Base-by-base conservation (phyloP, 2,888 invertebrate genomes). In the Drosophila colorata region DNA sequence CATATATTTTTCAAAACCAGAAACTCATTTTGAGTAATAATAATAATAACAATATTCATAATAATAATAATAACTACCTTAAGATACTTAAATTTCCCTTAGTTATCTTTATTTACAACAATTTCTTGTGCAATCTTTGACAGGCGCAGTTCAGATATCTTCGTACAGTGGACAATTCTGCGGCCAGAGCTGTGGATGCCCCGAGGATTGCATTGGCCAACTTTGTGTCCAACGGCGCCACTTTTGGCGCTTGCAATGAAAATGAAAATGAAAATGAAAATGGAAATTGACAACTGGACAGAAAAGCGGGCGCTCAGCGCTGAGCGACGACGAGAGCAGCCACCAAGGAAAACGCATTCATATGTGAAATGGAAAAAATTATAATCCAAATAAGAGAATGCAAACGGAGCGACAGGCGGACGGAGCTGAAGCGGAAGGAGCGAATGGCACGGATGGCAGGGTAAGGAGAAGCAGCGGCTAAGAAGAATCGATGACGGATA, bases 311-410 rank as follows among this genome's bases (percentile, higher is more conserved):
- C 14, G 25, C 25, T 25, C 25, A 25, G 23, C 23, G 23, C 23
- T 23, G 23, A 33, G 44, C 9, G 41, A 20, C 8, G 20, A 53
- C 31, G 20, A 28, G 28, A 37, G 38, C 13, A 20, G 52, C 66
- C 69, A 69, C 59, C 74, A 78, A 74, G 85, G 76, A 75, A 60
- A 88, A 84, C 72, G 86, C 90, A 89, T 84, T 90, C 90, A 88
- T 80, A 89, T 90, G 90, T 90, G 90, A 90, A 89, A 90, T 90
- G 85, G 85, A 85, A 89, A 83, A 89, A 86, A 90, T 87, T 90
- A 90, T 89, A 89, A 89, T 89, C 88, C 90, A 83, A 86, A 85
- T 85, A 88, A 87, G 84, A 76, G 79, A 82, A 87, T 80, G 87
- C 85, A 82, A 77, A 77, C 55, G 65, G 57, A 71, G 37, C 35